Conservation (phyloP, 2,113 vertebrate species). For the Peromyscus californicus region DNA sequence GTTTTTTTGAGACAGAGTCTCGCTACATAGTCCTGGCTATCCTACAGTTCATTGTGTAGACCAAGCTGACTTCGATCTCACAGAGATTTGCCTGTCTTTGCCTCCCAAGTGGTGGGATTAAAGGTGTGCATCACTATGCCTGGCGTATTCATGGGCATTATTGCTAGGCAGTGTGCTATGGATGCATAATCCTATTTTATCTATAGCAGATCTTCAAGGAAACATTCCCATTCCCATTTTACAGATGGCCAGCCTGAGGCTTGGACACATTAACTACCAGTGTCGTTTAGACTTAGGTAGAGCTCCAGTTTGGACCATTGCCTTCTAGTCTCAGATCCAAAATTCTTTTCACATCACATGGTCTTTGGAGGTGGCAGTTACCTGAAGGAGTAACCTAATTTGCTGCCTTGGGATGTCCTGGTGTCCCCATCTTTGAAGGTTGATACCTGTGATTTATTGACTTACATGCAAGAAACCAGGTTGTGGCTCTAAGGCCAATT, state of each 20-base stretch:
- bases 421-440: constrained; percentile 25
- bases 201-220: neutral
- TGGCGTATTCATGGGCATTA: neutral
- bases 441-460: neutral
- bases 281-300: constrained; percentile 1
- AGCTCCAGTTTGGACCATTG: neutral
- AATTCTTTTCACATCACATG: neutral
- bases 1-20: neutral
- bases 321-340: neutral
- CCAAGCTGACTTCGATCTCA: neutral
- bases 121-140: neutral
- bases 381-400: neutral
- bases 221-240: constrained; percentile 10
- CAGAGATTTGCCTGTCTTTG: neutral
- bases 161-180: neutral
- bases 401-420: neutral
- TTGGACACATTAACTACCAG: neutral
- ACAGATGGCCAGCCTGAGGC: neutral
- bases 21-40: neutral
- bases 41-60: neutral
- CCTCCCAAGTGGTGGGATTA: neutral
- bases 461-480: constrained; percentile 1
- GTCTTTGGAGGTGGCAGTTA: neutral
- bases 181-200: neutral
- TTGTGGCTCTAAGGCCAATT: constrained; percentile 6